Evolutionary conservation across 2,888 invertebrate genomes (phyloP).

Genomic region (Notodromas monacha): DNA sequence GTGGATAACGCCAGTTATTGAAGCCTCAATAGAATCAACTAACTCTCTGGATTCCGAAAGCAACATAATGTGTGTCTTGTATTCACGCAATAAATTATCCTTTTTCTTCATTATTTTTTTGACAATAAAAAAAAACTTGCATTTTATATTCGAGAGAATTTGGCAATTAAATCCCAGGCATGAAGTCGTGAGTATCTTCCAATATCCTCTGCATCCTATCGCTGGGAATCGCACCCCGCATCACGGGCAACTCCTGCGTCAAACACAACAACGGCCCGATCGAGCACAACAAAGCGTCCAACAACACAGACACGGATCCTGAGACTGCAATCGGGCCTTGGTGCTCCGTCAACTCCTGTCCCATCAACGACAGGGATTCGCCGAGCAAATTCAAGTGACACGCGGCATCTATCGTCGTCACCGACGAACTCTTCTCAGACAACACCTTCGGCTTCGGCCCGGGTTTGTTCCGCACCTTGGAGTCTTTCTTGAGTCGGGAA

Average conservation of each 20-base stretch:
- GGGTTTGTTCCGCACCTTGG: too few species aligned
- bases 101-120: too few species aligned
- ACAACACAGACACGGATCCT: constrained; percentile 59
- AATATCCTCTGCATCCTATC: constrained; percentile 29
- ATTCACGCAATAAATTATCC: too few species aligned
- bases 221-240: constrained; percentile 25
- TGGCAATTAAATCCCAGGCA: constrained; percentile 44
- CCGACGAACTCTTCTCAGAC: too few species aligned
- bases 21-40: too few species aligned
- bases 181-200: constrained; percentile 79
- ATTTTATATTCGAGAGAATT: too few species aligned
- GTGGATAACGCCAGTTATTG: too few species aligned
- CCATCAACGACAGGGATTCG: constrained; percentile 70
- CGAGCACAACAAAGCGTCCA: constrained; percentile 70
- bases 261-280: constrained; percentile 57
- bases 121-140: too few species aligned
- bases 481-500: too few species aligned
- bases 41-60: too few species aligned
- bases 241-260: constrained; percentile 43
- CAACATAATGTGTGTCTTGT: too few species aligned
- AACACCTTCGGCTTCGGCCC: too few species aligned
- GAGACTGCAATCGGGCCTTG: constrained; percentile 79
- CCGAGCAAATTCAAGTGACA: constrained; percentile 68
- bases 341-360: constrained; percentile 64
- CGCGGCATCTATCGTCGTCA: constrained; percentile 56